Conservation (phyloP, 2,888 invertebrate species). For the Macroteleia sp. region DNA sequence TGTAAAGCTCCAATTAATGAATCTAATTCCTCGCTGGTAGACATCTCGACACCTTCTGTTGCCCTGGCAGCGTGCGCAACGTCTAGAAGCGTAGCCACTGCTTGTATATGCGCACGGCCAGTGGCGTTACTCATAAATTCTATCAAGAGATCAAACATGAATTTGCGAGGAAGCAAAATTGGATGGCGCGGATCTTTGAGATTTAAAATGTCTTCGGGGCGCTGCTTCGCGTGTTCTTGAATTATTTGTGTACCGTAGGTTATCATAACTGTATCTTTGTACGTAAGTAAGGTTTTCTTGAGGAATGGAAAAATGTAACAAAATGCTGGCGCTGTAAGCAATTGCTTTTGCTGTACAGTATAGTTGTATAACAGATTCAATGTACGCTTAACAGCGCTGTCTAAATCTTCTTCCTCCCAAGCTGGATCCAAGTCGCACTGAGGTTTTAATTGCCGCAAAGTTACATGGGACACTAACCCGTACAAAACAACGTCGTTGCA, state of each 20-base stretch:
- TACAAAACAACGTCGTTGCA: slow-evolving; percentile 84
- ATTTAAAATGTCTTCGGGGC: slow-evolving; percentile 83
- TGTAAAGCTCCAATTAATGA: slow-evolving; percentile 90
- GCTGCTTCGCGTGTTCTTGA: slow-evolving; percentile 89
- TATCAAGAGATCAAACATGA: slow-evolving; percentile 92
- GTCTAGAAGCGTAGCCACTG: slow-evolving; percentile 91
- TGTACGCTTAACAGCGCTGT: slow-evolving; percentile 87
- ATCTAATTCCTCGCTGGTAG: slow-evolving; percentile 89
- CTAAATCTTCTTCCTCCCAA: slow-evolving; percentile 90
- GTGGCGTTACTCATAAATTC: slow-evolving; percentile 89
- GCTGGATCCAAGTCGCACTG: slow-evolving; percentile 90
- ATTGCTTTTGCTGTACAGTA: slow-evolving; percentile 83
- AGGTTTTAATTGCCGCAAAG: slow-evolving; percentile 89
- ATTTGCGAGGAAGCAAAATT: slow-evolving; percentile 90
- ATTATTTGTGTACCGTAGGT: slow-evolving; percentile 88
- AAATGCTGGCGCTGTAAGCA: slow-evolving; percentile 90
- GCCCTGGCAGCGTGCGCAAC: slow-evolving; percentile 91
- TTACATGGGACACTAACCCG: slow-evolving; percentile 88
- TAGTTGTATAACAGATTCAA: slow-evolving; percentile 86
- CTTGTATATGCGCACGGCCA: slow-evolving; percentile 90
- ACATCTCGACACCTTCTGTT: slow-evolving; percentile 86
- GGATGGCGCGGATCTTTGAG: slow-evolving; percentile 88
- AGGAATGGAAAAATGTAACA: slow-evolving; percentile 93
- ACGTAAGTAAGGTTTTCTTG: slow-evolving; percentile 86
- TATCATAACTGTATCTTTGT: slow-evolving; percentile 86